Conservation (phyloP, 1,140 invertebrate genomes). For the Drosophila littoralis region DNA sequence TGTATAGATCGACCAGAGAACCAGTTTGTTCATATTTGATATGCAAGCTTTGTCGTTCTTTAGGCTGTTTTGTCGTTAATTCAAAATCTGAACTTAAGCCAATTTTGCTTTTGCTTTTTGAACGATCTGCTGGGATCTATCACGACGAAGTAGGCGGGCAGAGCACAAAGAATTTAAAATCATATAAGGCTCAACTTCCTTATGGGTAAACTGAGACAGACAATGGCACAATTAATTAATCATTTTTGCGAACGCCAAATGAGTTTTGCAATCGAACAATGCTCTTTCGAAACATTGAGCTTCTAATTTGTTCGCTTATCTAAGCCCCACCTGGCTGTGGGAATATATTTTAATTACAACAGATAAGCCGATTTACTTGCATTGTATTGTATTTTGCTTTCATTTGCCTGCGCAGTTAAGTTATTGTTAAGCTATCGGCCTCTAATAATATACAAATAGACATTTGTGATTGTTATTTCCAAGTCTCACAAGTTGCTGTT, state of each 20-base stretch:
- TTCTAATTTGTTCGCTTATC: too few species aligned
- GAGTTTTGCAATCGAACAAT: neutral
- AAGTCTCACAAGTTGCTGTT: neutral
- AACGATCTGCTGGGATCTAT: conserved; percentile 28
- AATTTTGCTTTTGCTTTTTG: neutral
- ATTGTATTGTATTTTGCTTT: conserved; percentile 20
- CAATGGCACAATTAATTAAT: conserved; percentile 11
- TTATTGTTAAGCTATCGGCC: conserved; percentile 20
- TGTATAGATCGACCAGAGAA: conserved; percentile 17
- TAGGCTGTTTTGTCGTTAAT: conserved; percentile 24
- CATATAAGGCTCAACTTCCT: conserved; percentile 29
- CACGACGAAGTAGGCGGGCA: conserved; percentile 27
- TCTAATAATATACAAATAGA: conserved; percentile 9
- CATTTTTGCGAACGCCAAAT: neutral
- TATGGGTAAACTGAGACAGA: conserved; percentile 20
- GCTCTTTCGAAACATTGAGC: too few species aligned
- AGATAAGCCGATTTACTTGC: conserved; percentile 13
- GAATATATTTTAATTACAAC: conserved; percentile 4
- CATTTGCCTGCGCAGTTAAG: conserved; percentile 56
- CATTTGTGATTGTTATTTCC: neutral
- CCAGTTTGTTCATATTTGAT: conserved; percentile 44
- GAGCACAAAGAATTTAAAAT: conserved; percentile 26
- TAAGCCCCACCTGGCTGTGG: conserved; percentile 15
- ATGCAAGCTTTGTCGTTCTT: conserved; percentile 37
- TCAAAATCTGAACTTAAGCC: conserved; percentile 19